Evolutionary conservation across 1,140 invertebrate genomes (phyloP).

Genomic region (Hypothenemus hampei): DNA sequence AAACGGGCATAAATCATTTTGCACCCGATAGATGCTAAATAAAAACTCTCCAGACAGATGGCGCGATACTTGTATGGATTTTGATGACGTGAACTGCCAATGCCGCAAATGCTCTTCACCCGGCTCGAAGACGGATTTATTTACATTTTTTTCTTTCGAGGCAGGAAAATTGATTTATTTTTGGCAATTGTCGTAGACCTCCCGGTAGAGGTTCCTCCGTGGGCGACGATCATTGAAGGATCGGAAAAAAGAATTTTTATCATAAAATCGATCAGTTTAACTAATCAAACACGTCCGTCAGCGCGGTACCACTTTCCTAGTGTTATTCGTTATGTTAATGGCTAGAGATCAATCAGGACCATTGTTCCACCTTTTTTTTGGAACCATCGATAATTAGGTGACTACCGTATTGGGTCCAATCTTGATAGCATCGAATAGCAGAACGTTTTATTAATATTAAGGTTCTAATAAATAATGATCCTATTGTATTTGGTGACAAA

Average conservation of each 20-base stretch:
- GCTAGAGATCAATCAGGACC: constrained; percentile 24
- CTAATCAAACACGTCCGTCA: constrained; percentile 17
- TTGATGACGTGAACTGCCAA: constrained; percentile 10
- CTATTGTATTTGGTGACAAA: constrained; percentile 4
- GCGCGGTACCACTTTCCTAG: constrained; percentile 18
- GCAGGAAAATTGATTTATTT: constrained; percentile 9
- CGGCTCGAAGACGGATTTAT: constrained; percentile 4
- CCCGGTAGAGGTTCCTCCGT: constrained; percentile 6
- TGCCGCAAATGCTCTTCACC: constrained; percentile 2
- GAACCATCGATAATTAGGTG: constrained; percentile 20
- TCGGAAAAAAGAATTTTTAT: constrained; percentile 1
- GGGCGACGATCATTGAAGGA: not conserved
- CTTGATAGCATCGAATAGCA: constrained; percentile 9
- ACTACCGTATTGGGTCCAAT: constrained; percentile 23
- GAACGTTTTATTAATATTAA: no score
- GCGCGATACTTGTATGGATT: constrained; percentile 15
- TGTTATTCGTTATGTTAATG: constrained; percentile 27
- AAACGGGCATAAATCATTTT: not conserved
- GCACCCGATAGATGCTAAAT: no score
- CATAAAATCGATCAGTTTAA: constrained; percentile 12
- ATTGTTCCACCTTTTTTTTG: constrained; percentile 19
- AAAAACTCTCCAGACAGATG: constrained; percentile 21
- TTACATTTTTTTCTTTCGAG: not conserved
- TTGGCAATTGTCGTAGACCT: not conserved
- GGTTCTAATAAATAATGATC: no score